Evolutionary conservation across 2,888 invertebrate genomes (phyloP).

Genomic region (Autographa pulchrina): DNA sequence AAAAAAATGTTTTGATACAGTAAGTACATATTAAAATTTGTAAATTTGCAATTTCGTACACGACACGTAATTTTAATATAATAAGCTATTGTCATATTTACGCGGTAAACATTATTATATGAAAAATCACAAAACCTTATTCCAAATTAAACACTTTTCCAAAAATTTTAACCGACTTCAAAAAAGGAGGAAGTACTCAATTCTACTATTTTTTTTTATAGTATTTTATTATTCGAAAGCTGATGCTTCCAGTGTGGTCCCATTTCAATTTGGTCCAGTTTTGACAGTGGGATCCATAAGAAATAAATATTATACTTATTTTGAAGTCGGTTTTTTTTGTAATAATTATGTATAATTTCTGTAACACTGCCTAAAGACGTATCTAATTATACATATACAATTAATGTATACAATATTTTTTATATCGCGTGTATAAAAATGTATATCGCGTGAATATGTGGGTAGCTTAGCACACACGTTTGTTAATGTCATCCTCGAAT

Average conservation of each 20-base stretch:
- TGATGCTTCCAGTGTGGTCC: too few relatives aligned
- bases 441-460: conserved; percentile 22
- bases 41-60: conserved; percentile 61
- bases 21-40: conserved; percentile 61
- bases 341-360: too few relatives aligned
- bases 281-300: too few relatives aligned
- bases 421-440: not conserved
- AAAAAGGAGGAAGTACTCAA: too few relatives aligned
- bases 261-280: too few relatives aligned
- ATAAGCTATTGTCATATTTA: conserved; percentile 15
- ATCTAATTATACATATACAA: not conserved
- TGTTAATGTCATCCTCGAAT: conserved; percentile 42
- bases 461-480: conserved; percentile 38
- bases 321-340: too few relatives aligned
- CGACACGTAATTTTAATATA: conserved; percentile 57
- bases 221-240: too few relatives aligned
- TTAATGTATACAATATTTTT: not conserved
- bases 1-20: conserved; percentile 59
- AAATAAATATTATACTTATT: too few relatives aligned
- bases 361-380: too few relatives aligned
- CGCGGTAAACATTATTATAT: conserved; percentile 28
- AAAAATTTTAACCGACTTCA: too few relatives aligned
- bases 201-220: too few relatives aligned
- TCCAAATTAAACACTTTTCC: too few relatives aligned
- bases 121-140: not conserved